Evolutionary conservation across 2,888 invertebrate genomes (phyloP).

Genomic region (Apantesis nais): DNA sequence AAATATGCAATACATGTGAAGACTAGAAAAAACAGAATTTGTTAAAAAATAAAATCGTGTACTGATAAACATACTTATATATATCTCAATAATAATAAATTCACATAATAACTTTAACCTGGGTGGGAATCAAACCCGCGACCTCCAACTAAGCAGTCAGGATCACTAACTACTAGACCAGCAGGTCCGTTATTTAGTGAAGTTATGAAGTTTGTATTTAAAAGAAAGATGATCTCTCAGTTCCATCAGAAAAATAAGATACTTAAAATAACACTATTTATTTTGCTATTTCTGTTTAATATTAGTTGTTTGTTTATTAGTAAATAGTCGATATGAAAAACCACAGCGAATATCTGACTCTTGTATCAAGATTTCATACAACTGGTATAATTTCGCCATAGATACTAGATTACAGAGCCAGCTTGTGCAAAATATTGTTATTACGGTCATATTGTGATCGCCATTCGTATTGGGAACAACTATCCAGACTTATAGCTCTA

Average conservation of each 20-base stretch:
- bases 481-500: not conserved
- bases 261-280: not conserved
- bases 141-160: too few species aligned
- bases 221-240: too few species aligned
- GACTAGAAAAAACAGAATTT: too few species aligned
- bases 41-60: too few species aligned
- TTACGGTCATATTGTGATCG: not conserved
- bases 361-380: not conserved
- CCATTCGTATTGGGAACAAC: not conserved
- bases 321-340: not conserved
- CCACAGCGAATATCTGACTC: not conserved
- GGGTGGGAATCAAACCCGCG: too few species aligned
- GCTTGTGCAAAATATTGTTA: slow-evolving; percentile 1
- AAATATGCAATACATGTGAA: too few species aligned
- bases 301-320: not conserved
- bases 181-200: too few species aligned
- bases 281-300: not conserved
- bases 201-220: too few species aligned
- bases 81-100: too few species aligned
- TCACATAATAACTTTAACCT: too few species aligned
- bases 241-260: not conserved
- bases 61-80: too few species aligned
- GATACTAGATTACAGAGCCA: slow-evolving; percentile 2
- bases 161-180: too few species aligned
- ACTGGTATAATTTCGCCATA: not conserved